Evolutionary conservation across 2,888 invertebrate genomes (phyloP).

Genomic region (Ophioninae sp.): DNA sequence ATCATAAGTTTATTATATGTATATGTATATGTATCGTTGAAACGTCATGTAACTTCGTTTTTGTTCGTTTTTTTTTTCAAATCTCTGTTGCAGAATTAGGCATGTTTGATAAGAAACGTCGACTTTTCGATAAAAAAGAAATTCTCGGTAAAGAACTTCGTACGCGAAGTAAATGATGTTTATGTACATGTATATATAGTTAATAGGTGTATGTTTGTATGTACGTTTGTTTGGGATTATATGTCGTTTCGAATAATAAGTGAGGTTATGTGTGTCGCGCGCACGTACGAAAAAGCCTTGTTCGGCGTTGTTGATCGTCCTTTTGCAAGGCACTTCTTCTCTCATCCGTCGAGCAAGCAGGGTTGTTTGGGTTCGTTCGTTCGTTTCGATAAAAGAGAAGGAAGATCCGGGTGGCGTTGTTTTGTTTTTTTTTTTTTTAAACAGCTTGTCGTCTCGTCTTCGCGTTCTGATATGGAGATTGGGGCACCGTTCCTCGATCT

Average conservation of each 20-base stretch:
- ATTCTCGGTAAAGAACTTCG: no score
- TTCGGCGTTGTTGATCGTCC: conserved; percentile 64
- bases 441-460: conserved; percentile 48
- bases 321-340: conserved; percentile 64
- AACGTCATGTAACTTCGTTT: conserved; percentile 23
- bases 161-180: conserved; percentile 17
- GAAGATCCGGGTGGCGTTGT: conserved; percentile 36
- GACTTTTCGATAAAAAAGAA: conserved; percentile 39
- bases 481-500: conserved; percentile 49
- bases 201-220: conserved; percentile 13
- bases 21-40: no score
- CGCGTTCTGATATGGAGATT: conserved; percentile 58
- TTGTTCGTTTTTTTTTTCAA: conserved; percentile 18
- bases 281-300: conserved; percentile 62
- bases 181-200: conserved; percentile 16
- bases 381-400: conserved; percentile 51
- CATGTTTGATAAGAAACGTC: conserved; percentile 43
- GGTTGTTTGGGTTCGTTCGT: conserved; percentile 24
- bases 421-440: conserved; percentile 33
- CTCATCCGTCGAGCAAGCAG: conserved; percentile 58
- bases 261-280: conserved; percentile 48
- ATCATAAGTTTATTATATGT: no score
- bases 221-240: no score
- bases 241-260: conserved; percentile 55
- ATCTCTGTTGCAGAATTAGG: conserved; percentile 36